These are phyloP conservation scores for Drymodes brunneopygia DNA, from an alignment of 2,113 vertebrate species.

Conservation along the genomic window DNA sequence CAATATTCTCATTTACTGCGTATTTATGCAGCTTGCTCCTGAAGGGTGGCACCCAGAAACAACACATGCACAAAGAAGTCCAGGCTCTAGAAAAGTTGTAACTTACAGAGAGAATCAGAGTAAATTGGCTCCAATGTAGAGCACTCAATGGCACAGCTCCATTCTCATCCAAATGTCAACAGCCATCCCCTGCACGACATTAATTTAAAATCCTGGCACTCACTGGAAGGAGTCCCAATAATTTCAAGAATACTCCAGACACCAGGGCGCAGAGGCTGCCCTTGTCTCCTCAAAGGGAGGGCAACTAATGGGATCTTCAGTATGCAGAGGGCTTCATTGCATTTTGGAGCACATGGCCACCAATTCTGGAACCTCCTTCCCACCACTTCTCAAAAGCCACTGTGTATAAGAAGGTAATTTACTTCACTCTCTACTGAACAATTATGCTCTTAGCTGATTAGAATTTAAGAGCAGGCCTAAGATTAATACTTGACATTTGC, in stretches of 20 bases:
- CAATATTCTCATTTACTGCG: not conserved
- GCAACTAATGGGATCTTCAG: not conserved
- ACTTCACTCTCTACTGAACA: constrained; percentile 12
- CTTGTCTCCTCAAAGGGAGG: not conserved
- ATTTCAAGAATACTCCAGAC: not conserved
- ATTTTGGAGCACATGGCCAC: not conserved
- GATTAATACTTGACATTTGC: constrained; percentile 64
- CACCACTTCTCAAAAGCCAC: not conserved
- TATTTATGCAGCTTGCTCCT: not conserved
- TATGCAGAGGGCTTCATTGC: not conserved
- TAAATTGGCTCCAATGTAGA: rapidly evolving
- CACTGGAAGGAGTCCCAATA: not conserved
- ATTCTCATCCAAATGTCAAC: not conserved
- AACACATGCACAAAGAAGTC: not conserved
- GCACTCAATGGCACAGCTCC: not conserved
- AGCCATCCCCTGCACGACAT: not conserved
- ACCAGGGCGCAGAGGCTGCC: not conserved
- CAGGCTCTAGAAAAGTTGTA: not conserved
- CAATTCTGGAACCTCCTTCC: not conserved
- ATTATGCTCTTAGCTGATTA: constrained; percentile 58
- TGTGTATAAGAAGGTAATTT: constrained; percentile 6
- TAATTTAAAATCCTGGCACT: not conserved
- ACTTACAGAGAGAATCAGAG: not conserved
- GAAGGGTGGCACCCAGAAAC: not conserved
- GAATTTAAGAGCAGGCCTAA: constrained; percentile 36